Conservation (phyloP, 1,140 invertebrate genomes). For the Lethrus apterus region DNA sequence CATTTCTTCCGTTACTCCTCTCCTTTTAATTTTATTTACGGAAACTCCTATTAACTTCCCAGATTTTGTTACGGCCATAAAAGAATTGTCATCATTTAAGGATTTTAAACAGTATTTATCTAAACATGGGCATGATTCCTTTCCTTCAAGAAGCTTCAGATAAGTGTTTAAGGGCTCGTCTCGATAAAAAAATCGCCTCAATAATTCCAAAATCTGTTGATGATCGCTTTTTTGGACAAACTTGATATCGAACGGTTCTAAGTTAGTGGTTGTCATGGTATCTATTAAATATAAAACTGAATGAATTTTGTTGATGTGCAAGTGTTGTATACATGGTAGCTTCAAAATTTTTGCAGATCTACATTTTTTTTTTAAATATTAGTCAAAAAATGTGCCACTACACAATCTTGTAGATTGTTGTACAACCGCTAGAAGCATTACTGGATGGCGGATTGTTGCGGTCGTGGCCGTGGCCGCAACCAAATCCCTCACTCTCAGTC, state of each 20-base stretch:
- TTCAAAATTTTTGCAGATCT: no score
- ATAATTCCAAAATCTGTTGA: conserved; percentile 26
- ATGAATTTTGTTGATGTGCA: no score
- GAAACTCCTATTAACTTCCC: conserved; percentile 54
- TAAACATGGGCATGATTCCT: conserved; percentile 51
- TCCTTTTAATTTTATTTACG: conserved; percentile 35
- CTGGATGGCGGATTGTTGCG: no score
- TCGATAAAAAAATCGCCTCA: conserved; percentile 53
- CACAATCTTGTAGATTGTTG: no score
- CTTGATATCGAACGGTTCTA: conserved; percentile 27
- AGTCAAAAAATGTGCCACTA: no score
- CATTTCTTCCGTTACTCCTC: conserved; percentile 40
- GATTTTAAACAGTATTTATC: conserved; percentile 54
- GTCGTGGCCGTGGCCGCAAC: no score
- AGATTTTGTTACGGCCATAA: conserved; percentile 52
- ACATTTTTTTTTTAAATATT: no score
- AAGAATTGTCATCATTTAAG: conserved; percentile 50
- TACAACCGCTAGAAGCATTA: no score
- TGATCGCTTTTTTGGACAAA: conserved; percentile 22
- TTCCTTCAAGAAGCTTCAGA: conserved; percentile 52
- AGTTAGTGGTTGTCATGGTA: no score
- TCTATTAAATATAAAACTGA: no score
- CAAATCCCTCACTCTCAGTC: no score
- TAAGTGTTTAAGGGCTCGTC: conserved; percentile 62
- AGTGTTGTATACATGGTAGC: no score